Percentiles rank a stretch among this genome's conserved stretches.
These are phyloP conservation scores for Netelia melanura DNA, from an alignment of 2,888 invertebrate genomes.

Conservation along the genomic window DNA sequence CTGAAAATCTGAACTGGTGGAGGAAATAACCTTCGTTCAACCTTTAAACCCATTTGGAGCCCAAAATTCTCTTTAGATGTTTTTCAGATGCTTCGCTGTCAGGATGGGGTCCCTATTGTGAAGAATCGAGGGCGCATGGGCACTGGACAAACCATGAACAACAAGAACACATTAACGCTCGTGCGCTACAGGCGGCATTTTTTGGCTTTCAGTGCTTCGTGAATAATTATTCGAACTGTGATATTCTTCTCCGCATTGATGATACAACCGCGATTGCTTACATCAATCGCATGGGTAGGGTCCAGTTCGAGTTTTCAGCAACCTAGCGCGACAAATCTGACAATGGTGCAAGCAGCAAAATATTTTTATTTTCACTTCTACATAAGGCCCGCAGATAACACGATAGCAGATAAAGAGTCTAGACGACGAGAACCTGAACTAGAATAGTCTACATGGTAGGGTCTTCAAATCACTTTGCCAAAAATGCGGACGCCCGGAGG, in stretches of 20 bases:
- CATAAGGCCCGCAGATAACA: too few species aligned
- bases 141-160: slow-evolving; percentile 50
- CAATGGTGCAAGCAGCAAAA: too few species aligned
- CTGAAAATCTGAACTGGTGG: slow-evolving; percentile 11
- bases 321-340: neutral
- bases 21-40: neutral
- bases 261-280: slow-evolving; percentile 65
- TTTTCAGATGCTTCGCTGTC: slow-evolving; percentile 41
- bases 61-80: slow-evolving; percentile 15
- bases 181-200: slow-evolving; percentile 64
- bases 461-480: slow-evolving; percentile 6
- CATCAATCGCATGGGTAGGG: slow-evolving; percentile 55
- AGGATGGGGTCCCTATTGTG: slow-evolving; percentile 33
- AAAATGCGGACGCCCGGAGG: slow-evolving; percentile 26
- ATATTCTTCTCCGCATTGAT: slow-evolving; percentile 67
- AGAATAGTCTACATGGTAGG: neutral
- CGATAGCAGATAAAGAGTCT: slow-evolving; percentile 1
- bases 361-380: too few species aligned
- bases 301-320: slow-evolving; percentile 3
- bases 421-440: slow-evolving; percentile 18
- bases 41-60: neutral
- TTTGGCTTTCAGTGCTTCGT: slow-evolving; percentile 67
- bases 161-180: slow-evolving; percentile 57
- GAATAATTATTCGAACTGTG: slow-evolving; percentile 2
- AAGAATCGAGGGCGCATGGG: slow-evolving; percentile 37